Evolutionary conservation across 53 echinoderm and acorn worm species (phyloP), one percentile per base, ranked within the genome.

Genomic region (Patiria pectinifera): DNA sequence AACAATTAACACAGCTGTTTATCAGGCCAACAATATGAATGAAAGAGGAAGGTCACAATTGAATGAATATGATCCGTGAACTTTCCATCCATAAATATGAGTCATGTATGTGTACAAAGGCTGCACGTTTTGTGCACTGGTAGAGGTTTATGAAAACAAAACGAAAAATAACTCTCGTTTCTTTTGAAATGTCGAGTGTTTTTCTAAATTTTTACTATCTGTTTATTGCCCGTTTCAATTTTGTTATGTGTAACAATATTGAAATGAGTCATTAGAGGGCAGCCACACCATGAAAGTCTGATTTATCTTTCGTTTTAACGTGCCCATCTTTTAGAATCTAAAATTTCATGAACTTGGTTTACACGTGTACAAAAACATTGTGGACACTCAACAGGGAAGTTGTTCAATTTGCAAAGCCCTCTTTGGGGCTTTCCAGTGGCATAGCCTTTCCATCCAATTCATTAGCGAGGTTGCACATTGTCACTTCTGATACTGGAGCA

Each of bases 11-110:
- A 13, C 14, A 24, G 66, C 84, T 84, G 84, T 84, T 84, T 84
- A 84, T 66, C 26, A 44, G 4, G 6, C 16, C 2, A 0, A 90
- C 45, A 19, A 66, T 13, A 80, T 19, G 19, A 43, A 18, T 44
- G 47, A 60, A 80, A 81, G 9, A 90, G 45, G 46, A 80, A 21
- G 48, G 81, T 90, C 80, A 45, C 26, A 62, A 81, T 4, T 80
- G 81, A 80, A 90, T 81, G 90, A 45, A 80, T 35, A 86, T 12
- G 48, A 90, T 81, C 58, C 45, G 48, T 19, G 77, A 66, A 59
- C 19, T 45, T 47, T 23, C 79, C 24, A 81, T 63, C 45, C 81
- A 59, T 62, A n/a, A 80, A 22, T 16, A 81, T 90, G 81, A 90
- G 66, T 90, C 79, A 88, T 88, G 60, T 60, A 35, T 76, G 22